phyloP scores from a whole-genome alignment of 2,113 vertebrate genomes.

The Muntiacus reevesi region DNA sequence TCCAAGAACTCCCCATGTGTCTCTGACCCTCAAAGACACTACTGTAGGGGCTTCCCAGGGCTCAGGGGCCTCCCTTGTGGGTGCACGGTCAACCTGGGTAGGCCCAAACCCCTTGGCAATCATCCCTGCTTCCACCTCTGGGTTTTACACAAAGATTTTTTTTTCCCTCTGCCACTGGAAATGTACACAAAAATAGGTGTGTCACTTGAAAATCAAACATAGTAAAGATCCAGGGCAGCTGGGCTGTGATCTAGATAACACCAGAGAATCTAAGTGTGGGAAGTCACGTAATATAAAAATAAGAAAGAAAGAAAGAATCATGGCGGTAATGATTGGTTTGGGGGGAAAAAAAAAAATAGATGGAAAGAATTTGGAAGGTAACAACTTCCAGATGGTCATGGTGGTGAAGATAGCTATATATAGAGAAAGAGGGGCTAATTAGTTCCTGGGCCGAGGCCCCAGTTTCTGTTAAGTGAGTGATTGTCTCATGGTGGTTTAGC shows the following conservation, averaged over 20 bases:
- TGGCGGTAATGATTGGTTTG: constrained; percentile 56
- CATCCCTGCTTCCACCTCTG: background rate
- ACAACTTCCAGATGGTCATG: constrained; percentile 66
- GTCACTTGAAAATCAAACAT: constrained; percentile 41
- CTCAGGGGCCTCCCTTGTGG: background rate
- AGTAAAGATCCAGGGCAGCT: background rate
- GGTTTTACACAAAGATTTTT: constrained; percentile 32
- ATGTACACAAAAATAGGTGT: constrained; percentile 66
- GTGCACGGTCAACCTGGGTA: background rate
- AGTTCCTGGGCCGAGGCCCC: constrained; percentile 72
- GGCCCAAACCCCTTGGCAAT: constrained; percentile 14
- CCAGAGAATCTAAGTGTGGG: constrained; percentile 40
- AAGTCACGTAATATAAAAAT: constrained; percentile 64
- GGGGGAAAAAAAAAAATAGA: constrained; percentile 55
- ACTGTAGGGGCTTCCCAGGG: background rate
- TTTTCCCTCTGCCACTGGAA: constrained; percentile 6
- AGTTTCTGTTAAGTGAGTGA: constrained; percentile 73
- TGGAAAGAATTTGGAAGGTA: constrained; percentile 77
- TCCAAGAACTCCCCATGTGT: background rate
- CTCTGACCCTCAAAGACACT: background rate
- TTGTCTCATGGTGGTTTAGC: constrained; percentile 70
- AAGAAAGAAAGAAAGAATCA: constrained; percentile 63
- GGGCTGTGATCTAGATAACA: constrained; percentile 27
- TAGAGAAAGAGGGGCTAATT: constrained; percentile 76
- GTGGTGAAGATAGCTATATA: constrained; percentile 69